Percentiles rank a stretch among this genome's conserved stretches.
Conservation (phyloP, 2,113 vertebrate species). For the Bombycilla garrulus region DNA sequence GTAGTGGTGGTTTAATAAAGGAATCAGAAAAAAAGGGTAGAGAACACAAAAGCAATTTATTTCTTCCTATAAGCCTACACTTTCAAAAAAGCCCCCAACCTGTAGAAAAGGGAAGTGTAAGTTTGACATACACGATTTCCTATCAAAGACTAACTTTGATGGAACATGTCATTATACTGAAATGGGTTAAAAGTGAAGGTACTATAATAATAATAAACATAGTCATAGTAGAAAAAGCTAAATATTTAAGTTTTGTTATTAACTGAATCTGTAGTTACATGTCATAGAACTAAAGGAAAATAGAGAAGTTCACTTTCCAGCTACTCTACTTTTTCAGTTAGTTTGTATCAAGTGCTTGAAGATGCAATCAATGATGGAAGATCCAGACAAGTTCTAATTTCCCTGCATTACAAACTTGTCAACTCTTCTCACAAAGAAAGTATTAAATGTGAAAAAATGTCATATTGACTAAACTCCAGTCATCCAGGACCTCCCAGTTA, state of each 20-base stretch:
- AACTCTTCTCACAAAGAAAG: background rate
- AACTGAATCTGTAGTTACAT: background rate
- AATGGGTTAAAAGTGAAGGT: background rate
- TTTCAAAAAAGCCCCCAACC: background rate
- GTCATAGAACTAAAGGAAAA: background rate
- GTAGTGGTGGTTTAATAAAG: background rate
- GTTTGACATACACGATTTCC: background rate
- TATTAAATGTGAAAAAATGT: accelerated
- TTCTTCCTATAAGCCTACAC: background rate
- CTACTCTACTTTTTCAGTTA: background rate
- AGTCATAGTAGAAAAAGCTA: background rate
- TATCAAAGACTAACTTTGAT: background rate
- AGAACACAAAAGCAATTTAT: background rate
- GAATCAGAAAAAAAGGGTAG: background rate
- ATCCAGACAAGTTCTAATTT: background rate
- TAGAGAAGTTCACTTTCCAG: background rate
- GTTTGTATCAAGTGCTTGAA: background rate
- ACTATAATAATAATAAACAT: background rate
- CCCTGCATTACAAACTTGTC: background rate
- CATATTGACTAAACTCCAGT: background rate
- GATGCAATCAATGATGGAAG: background rate
- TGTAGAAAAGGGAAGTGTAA: background rate
- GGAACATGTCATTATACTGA: background rate
- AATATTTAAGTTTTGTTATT: background rate
- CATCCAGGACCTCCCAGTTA: accelerated